A percentile compares a stretch with the other conserved stretches of the same genome.
These are phyloP conservation scores for Ectropis grisescens DNA, from an alignment of 1,140 invertebrate species.

Conservation along the genomic window DNA sequence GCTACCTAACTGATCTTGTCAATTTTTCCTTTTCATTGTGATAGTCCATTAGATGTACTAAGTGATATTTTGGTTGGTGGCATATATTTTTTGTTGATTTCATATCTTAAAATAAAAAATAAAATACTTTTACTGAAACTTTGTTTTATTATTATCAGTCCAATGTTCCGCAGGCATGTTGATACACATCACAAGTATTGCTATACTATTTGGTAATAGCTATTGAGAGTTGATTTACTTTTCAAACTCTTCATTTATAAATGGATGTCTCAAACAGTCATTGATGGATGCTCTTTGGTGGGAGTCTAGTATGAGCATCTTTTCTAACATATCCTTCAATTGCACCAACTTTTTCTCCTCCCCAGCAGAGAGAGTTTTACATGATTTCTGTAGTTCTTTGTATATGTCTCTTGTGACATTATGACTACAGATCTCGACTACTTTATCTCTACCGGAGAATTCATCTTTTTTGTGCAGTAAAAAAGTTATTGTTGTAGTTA, in stretches of 20 bases:
- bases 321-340: constrained; percentile 94
- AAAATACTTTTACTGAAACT: constrained; percentile 42
- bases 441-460: constrained; percentile 96
- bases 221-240: constrained; percentile 17
- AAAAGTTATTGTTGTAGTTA: constrained; percentile 96
- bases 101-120: constrained; percentile 42
- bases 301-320: constrained; percentile 92
- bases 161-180: too few species aligned
- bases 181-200: too few species aligned
- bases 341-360: constrained; percentile 91
- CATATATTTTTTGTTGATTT: constrained; percentile 60
- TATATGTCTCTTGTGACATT: constrained; percentile 86
- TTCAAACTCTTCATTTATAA: constrained; percentile 93
- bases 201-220: too few species aligned
- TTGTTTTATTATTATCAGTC: constrained; percentile 22
- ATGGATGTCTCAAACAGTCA: constrained; percentile 94
- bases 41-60: constrained; percentile 36
- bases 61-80: constrained; percentile 58
- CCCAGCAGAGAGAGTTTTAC: constrained; percentile 87
- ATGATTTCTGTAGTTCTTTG: constrained; percentile 84
- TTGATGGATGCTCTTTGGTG: constrained; percentile 91
- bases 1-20: too few species aligned
- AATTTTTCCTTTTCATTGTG: constrained; percentile 21
- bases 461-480: constrained; percentile 97
- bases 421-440: constrained; percentile 91